Conservation (phyloP, 2,113 vertebrate genomes). For the Orientallactaga bullata region DNA sequence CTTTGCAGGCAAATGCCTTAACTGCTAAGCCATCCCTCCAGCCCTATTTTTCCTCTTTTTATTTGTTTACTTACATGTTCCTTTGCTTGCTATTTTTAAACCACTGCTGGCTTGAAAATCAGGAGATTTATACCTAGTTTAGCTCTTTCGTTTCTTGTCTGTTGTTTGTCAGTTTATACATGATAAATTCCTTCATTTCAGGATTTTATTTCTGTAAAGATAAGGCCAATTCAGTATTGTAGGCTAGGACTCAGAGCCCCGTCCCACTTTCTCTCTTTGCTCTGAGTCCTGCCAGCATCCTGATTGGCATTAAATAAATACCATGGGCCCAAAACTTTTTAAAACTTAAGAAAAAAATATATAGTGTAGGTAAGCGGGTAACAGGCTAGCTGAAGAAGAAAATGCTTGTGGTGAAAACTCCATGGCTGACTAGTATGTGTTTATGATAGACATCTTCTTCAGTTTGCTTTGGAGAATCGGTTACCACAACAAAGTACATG, state of each 20-base stretch:
- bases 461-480: neutral
- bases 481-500: neutral
- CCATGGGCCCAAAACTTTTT: no score
- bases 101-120: neutral
- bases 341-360: no score
- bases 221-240: neutral
- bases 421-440: neutral
- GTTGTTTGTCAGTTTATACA: neutral
- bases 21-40: no score
- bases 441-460: neutral
- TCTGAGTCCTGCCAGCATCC: no score
- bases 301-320: no score
- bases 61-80: neutral
- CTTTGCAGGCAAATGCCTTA: no score
- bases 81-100: neutral
- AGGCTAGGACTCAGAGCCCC: neutral
- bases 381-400: neutral
- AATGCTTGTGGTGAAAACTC: neutral
- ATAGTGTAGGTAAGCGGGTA: no score
- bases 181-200: neutral
- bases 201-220: neutral
- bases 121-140: neutral
- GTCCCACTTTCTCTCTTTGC: no score
- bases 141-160: neutral
- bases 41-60: neutral